These are phyloP conservation scores for Myripristis murdjan DNA, from an alignment of 2,797 vertebrate genomes.

Conservation along the genomic window DNA sequence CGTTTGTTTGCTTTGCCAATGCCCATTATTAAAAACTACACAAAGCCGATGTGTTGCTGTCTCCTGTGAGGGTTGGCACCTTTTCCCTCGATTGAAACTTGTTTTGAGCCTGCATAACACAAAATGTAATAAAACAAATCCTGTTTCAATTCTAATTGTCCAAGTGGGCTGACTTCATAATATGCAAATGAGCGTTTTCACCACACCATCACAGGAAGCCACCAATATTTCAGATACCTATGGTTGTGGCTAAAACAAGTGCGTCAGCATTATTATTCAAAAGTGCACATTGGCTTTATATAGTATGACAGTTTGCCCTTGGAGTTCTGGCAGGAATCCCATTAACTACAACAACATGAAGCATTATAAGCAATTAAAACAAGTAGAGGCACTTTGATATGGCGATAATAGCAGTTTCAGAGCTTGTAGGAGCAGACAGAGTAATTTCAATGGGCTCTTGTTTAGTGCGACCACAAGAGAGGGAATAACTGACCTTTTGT, in stretches of 20 bases:
- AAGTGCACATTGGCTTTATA: background rate
- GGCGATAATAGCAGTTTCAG: background rate
- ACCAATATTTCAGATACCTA: no score
- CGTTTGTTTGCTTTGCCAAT: background rate
- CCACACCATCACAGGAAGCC: no score
- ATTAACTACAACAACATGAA: background rate
- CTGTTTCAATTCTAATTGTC: background rate
- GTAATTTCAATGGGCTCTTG: conserved; percentile 4
- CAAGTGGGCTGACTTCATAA: no score
- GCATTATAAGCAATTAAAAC: background rate
- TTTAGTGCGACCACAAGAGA: conserved; percentile 1
- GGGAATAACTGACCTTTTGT: conserved; percentile 33
- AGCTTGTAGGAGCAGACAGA: background rate
- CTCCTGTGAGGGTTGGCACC: background rate
- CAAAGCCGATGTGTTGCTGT: no score
- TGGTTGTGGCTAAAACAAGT: background rate
- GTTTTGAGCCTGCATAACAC: background rate
- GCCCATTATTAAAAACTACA: background rate
- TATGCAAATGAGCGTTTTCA: no score
- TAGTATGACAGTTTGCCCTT: background rate
- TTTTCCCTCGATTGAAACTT: background rate
- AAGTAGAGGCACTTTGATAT: background rate
- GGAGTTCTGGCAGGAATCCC: background rate
- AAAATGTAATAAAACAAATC: background rate
- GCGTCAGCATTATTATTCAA: background rate